phyloP scores from a whole-genome alignment of 2,888 invertebrate species.

The Bruchidius siliquastri region DNA sequence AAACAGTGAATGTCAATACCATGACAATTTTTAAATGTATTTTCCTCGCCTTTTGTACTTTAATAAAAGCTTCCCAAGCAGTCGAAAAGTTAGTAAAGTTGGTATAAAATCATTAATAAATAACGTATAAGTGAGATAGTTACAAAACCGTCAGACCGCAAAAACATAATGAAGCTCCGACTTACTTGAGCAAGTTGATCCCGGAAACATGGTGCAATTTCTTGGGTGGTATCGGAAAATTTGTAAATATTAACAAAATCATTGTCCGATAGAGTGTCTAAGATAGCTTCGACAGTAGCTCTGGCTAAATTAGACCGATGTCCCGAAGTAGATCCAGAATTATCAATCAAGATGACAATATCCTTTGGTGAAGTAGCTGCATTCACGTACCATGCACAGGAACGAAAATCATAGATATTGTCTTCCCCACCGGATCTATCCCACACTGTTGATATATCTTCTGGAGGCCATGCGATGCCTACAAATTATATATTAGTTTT shows the following conservation, averaged over 20 bases:
- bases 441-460: conserved; percentile 53
- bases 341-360: conserved; percentile 88
- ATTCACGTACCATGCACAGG: conserved; percentile 93
- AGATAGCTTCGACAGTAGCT: conserved; percentile 80
- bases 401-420: conserved; percentile 89
- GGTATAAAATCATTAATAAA: too few relatives aligned
- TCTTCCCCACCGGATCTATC: conserved; percentile 73
- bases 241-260: conserved; percentile 95
- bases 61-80: too few relatives aligned
- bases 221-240: conserved; percentile 79
- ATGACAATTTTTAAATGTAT: too few relatives aligned
- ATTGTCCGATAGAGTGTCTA: conserved; percentile 93
- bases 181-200: conserved; percentile 81
- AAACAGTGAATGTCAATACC: too few relatives aligned
- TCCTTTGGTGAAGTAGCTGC: conserved; percentile 98
- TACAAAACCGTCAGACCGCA: too few relatives aligned
- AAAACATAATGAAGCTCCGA: not conserved
- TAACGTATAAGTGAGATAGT: too few relatives aligned
- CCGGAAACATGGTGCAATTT: conserved; percentile 86
- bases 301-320: conserved; percentile 80
- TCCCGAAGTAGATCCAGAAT: conserved; percentile 84
- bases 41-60: too few relatives aligned
- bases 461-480: conserved; percentile 82
- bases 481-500: not conserved
- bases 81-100: too few relatives aligned